Evolutionary conservation across 2,888 invertebrate species (phyloP).

Genomic region (Yponomeuta plumbellus): DNA sequence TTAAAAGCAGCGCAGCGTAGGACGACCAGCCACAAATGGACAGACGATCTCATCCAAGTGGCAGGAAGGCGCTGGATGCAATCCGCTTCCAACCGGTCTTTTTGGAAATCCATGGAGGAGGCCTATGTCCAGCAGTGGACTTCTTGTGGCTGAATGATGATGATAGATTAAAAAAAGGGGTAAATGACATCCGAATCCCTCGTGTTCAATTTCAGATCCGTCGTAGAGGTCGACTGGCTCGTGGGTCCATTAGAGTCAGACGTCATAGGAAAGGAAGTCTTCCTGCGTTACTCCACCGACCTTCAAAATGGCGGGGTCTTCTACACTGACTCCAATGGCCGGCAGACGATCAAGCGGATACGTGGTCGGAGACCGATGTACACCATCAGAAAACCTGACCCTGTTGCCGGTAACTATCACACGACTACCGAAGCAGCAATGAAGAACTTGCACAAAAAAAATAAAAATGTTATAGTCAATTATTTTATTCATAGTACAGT

Average conservation of each 20-base stretch:
- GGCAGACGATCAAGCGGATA: slow-evolving; percentile 86
- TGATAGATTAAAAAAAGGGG: slow-evolving; percentile 37
- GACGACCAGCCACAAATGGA: no score
- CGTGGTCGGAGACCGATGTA: slow-evolving; percentile 35
- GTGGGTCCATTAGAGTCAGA: slow-evolving; percentile 75
- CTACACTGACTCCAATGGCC: slow-evolving; percentile 95
- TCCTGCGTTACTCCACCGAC: slow-evolving; percentile 83
- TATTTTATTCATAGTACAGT: no score
- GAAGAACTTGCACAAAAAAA: no score
- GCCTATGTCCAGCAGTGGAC: no score
- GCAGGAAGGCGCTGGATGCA: no score
- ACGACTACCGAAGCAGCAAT: no score
- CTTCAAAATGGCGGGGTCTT: slow-evolving; percentile 80
- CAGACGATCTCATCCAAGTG: no score
- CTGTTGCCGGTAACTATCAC: slow-evolving; percentile 39
- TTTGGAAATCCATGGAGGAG: no score
- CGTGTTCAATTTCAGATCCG: slow-evolving; percentile 77
- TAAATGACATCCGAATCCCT: slow-evolving; percentile 87
- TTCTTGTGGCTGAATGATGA: no score
- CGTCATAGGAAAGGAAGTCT: slow-evolving; percentile 85
- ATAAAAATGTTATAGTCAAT: no score
- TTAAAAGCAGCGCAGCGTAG: no score
- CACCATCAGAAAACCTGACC: slow-evolving; percentile 36
- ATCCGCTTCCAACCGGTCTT: no score
- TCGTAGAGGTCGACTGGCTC: slow-evolving; percentile 86